These are phyloP conservation scores for Phalanger gymnotis DNA, from an alignment of 2,797 vertebrate species.

Conservation along the genomic window DNA sequence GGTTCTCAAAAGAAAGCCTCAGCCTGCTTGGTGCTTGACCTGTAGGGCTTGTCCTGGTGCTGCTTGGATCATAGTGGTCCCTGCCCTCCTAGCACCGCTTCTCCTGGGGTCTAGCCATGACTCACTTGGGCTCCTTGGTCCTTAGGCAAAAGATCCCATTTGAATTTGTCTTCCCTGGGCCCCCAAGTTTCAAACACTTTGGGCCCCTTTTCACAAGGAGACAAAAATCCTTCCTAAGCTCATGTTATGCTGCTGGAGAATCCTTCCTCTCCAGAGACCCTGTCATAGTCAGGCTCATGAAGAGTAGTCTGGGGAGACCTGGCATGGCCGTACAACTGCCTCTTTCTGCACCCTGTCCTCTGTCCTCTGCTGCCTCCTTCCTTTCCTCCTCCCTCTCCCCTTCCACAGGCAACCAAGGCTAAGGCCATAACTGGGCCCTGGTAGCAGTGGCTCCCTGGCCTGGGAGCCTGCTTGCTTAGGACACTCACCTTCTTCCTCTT, in stretches of 20 bases:
- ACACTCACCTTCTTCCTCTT: conserved; percentile 71
- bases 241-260: neutral
- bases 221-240: neutral
- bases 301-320: neutral
- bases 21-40: neutral
- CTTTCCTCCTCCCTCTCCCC: neutral
- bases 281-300: neutral
- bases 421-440: neutral
- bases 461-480: neutral
- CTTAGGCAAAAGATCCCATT: neutral
- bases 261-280: neutral
- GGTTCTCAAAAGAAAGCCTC: neutral
- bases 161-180: neutral
- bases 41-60: neutral
- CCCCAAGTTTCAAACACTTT: too few species aligned
- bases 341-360: neutral
- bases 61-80: neutral
- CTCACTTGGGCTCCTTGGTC: neutral
- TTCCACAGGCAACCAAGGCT: neutral
- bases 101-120: neutral
- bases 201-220: neutral
- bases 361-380: neutral
- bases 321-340: too few species aligned
- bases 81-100: too few species aligned
- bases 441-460: neutral